Evolutionary conservation across 1,140 invertebrate genomes (phyloP).

Genomic region (Pogonomyrmex barbatus): DNA sequence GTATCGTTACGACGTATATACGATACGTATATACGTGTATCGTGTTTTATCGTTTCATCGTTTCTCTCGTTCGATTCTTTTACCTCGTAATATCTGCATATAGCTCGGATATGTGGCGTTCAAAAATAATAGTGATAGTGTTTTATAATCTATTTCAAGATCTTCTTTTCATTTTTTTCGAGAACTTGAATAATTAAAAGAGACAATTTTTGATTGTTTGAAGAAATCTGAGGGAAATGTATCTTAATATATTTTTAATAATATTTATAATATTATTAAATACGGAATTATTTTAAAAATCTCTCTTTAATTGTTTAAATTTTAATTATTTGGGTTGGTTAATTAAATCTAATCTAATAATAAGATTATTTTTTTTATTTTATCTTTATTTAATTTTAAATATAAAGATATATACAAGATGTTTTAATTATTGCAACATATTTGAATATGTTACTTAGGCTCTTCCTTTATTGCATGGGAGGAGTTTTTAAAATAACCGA

Average conservation of each 20-base stretch:
- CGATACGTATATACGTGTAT: not conserved
- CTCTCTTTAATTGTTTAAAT: not conserved
- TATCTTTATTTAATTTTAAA: slow-evolving; percentile 23
- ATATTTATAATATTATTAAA: slow-evolving; percentile 10
- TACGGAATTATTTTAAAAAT: slow-evolving; percentile 4
- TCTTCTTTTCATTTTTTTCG: not conserved
- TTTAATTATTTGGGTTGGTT: not conserved
- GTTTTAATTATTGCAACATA: not conserved
- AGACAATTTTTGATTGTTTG: not conserved
- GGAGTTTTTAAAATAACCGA: not conserved
- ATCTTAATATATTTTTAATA: not conserved
- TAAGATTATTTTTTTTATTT: not conserved
- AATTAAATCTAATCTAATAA: not conserved
- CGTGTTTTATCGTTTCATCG: slow-evolving; percentile 12
- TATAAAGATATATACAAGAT: not conserved
- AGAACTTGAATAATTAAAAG: slow-evolving; percentile 2
- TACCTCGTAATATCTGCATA: not conserved
- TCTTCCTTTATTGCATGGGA: not conserved
- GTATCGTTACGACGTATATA: slow-evolving; percentile 8
- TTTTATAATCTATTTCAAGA: not conserved
- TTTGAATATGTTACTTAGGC: no score
- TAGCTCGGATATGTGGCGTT: not conserved
- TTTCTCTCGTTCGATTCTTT: slow-evolving; percentile 2
- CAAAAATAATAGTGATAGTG: not conserved
- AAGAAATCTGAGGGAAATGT: not conserved